Percentiles rank a stretch among this genome's conserved stretches.
Evolutionary conservation across 2,797 vertebrate genomes (phyloP).

Genomic region (Lagocephalus sceleratus): DNA sequence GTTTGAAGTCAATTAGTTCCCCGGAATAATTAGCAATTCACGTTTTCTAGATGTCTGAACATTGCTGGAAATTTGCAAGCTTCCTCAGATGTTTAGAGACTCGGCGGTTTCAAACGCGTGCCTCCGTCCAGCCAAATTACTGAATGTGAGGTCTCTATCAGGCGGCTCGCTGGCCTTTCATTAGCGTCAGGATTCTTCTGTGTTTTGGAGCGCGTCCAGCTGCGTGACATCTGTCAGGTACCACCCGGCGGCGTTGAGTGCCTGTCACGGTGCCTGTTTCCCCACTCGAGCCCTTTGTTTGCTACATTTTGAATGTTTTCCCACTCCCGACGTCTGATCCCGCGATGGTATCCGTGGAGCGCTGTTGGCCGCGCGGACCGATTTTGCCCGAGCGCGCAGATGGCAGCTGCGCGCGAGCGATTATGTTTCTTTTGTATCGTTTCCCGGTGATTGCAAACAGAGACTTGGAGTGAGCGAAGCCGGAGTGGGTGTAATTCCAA

Average conservation of each 20-base stretch:
- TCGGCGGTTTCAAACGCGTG: conserved; percentile 10
- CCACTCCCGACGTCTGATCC: conserved; percentile 36
- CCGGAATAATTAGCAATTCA: conserved; percentile 32
- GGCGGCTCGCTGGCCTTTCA: conserved; percentile 12
- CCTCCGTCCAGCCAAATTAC: conserved; percentile 3
- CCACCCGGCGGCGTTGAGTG: background rate
- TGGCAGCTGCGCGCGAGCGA: conserved; percentile 49
- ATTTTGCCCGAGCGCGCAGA: conserved; percentile 39
- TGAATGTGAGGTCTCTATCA: conserved; percentile 2
- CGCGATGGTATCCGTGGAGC: conserved; percentile 16
- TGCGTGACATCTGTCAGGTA: conserved; percentile 14
- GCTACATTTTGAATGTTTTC: conserved; percentile 31
- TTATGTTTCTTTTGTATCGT: conserved; percentile 51
- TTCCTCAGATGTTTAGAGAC: conserved; percentile 12
- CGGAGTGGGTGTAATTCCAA: conserved; percentile 42
- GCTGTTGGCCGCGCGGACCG: conserved; percentile 50
- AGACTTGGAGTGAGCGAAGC: conserved; percentile 3
- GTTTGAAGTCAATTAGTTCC: conserved; percentile 49
- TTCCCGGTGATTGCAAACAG: conserved; percentile 32
- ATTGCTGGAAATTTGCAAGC: conserved; percentile 6
- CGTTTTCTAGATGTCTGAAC: conserved; percentile 12
- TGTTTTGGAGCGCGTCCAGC: background rate
- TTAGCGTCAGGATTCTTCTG: conserved; percentile 8
- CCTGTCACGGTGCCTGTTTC: too few species aligned
- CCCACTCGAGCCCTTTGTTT: conserved; percentile 31